A percentile compares a stretch with the other conserved stretches of the same genome.
These are phyloP conservation scores for Mustela lutreola DNA, from an alignment of 2,113 vertebrate species.

Conservation along the genomic window DNA sequence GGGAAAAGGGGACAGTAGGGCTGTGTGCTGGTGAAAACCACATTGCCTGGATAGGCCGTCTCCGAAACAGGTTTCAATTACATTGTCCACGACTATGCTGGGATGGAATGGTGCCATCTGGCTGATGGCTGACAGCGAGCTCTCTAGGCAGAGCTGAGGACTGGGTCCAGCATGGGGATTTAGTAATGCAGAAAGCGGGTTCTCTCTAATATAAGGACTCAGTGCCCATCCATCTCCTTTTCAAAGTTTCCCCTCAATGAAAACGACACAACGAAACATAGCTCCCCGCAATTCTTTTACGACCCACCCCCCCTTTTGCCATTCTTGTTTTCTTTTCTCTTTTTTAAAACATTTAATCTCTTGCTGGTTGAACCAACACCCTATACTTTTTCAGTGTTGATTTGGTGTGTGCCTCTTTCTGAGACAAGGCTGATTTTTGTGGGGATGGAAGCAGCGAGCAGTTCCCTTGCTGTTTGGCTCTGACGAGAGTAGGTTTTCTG, in stretches of 20 bases:
- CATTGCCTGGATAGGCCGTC: background rate
- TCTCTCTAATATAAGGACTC: background rate
- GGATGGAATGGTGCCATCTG: background rate
- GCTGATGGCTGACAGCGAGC: background rate
- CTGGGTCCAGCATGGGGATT: background rate
- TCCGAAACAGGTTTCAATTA: background rate
- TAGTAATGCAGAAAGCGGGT: too few relatives aligned
- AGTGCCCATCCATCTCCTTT: background rate
- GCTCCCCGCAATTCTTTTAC: background rate
- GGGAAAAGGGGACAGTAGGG: background rate
- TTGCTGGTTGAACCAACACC: background rate
- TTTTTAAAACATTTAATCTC: background rate
- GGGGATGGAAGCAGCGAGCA: background rate
- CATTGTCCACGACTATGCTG: background rate
- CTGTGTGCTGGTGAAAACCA: background rate
- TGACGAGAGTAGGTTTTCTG: background rate
- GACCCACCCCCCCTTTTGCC: background rate
- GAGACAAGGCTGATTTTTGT: background rate
- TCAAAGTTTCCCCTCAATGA: background rate
- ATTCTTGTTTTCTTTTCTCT: background rate
- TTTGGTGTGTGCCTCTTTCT: background rate
- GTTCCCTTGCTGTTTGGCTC: background rate
- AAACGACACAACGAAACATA: background rate
- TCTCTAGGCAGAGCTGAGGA: accelerated
- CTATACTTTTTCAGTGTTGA: background rate